These are phyloP conservation scores for Mizuhopecten yessoensis DNA, from an alignment of 1,140 invertebrate species.

Conservation along the genomic window DNA sequence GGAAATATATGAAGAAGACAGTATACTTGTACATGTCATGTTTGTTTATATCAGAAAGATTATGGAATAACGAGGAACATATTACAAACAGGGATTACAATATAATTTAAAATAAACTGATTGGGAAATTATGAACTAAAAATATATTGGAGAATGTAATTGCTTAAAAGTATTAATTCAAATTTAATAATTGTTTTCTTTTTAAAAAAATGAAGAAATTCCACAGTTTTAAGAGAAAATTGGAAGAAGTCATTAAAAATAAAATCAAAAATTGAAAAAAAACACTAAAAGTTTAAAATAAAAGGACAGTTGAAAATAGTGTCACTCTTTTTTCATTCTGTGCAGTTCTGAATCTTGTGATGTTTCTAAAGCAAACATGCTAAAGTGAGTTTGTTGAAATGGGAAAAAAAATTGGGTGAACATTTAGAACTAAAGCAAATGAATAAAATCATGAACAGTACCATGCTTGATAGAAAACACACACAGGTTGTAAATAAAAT, in stretches of 20 bases:
- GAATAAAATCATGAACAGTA: background rate
- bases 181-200: no score
- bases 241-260: background rate
- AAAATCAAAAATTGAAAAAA: background rate
- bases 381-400: background rate
- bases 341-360: slow-evolving; percentile 1
- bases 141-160: no score
- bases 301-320: background rate
- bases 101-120: no score
- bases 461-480: background rate
- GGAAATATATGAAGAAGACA: no score
- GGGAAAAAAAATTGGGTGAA: background rate
- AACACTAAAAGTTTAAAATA: background rate
- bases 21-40: no score
- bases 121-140: no score
- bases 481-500: background rate
- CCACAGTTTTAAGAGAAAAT: no score
- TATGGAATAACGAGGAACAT: no score
- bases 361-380: background rate
- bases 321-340: background rate
- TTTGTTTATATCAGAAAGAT: no score
- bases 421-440: background rate
- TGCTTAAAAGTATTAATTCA: no score
- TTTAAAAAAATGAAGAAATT: no score
- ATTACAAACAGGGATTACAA: no score